These are phyloP conservation scores for Polia nebulosa DNA, from an alignment of 2,888 invertebrate genomes.

Conservation along the genomic window DNA sequence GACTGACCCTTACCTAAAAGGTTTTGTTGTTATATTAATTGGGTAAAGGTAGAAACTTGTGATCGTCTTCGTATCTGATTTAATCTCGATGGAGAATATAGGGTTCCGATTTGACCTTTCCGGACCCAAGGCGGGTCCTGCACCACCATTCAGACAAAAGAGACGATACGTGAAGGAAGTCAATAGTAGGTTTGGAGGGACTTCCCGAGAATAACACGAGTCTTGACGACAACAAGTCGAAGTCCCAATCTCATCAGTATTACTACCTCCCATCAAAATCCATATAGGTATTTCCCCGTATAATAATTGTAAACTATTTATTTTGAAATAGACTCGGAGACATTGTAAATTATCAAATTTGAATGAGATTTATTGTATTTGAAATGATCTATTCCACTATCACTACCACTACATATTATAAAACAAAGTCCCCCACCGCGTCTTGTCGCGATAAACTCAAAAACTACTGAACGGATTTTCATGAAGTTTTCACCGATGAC, in stretches of 20 bases:
- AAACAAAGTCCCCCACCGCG: no score
- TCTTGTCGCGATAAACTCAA: no score
- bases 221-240: neutral
- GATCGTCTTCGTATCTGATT: neutral
- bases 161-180: neutral
- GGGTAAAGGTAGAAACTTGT: neutral
- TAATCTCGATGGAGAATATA: neutral
- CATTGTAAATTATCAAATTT: no score
- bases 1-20: neutral
- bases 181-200: neutral
- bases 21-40: slow-evolving; percentile 3
- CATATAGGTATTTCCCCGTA: no score
- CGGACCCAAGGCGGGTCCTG: no score
- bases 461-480: no score
- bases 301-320: no score
- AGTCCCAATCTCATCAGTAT: neutral
- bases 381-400: no score
- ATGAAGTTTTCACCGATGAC: no score
- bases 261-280: neutral
- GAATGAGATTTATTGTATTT: no score
- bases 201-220: neutral
- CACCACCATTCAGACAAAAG: slow-evolving; percentile 2
- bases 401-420: no score
- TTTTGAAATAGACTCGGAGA: no score
- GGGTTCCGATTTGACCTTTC: neutral